These are phyloP conservation scores for Leptopilina syphax DNA, from an alignment of 2,888 invertebrate genomes.

Conservation along the genomic window DNA sequence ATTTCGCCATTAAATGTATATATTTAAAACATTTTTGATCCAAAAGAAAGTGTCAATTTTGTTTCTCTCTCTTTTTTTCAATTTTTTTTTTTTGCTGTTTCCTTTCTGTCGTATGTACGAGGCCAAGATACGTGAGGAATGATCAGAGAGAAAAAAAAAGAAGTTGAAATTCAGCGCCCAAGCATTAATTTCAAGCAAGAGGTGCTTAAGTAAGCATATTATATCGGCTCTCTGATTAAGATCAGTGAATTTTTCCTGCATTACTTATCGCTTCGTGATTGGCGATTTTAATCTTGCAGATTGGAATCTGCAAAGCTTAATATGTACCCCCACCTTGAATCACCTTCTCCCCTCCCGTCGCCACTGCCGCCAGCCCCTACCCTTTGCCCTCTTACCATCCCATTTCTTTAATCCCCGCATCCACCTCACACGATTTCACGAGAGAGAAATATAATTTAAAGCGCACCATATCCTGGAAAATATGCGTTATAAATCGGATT, in stretches of 20 bases:
- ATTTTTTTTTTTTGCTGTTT: no score
- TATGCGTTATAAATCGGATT: slow-evolving; percentile 39
- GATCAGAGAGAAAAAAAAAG: not conserved
- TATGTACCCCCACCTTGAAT: not conserved
- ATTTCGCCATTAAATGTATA: no score
- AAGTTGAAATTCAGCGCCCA: not conserved
- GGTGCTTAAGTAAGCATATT: slow-evolving; percentile 19
- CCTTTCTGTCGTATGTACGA: no score
- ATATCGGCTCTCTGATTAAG: slow-evolving; percentile 5
- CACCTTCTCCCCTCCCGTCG: not conserved
- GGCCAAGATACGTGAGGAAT: not conserved
- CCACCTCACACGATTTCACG: slow-evolving; percentile 5
- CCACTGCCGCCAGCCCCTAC: not conserved
- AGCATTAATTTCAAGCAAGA: slow-evolving; percentile 13
- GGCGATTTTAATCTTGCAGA: slow-evolving; percentile 33
- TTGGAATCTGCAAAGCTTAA: slow-evolving; percentile 32
- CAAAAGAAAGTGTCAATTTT: no score
- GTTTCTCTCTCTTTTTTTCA: no score
- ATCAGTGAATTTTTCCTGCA: slow-evolving; percentile 31
- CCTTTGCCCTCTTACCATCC: no score
- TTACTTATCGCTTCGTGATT: slow-evolving; percentile 20
- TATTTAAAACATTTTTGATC: no score
- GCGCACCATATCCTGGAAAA: slow-evolving; percentile 30
- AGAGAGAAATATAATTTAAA: slow-evolving; percentile 18
- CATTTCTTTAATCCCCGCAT: no score